A percentile compares a stretch with the other conserved stretches of the same genome.
Evolutionary conservation across 2,888 invertebrate species (phyloP).

Genomic region (Brachyopa scutellaris): DNA sequence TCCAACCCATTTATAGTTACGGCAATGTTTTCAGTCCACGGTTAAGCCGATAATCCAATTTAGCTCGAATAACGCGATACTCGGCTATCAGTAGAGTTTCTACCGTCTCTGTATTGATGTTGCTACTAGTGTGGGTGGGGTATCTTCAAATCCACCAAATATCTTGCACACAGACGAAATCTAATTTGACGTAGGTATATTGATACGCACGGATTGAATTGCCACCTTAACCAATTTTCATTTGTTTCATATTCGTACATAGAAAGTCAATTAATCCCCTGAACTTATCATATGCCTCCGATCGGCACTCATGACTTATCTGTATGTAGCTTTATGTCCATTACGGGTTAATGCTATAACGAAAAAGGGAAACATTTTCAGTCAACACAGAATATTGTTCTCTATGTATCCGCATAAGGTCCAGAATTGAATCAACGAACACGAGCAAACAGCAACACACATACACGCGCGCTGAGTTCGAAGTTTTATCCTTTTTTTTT

Average conservation of each 20-base stretch:
- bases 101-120: too few relatives aligned
- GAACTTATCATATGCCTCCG: background rate
- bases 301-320: constrained; percentile 26
- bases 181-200: background rate
- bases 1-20: too few relatives aligned
- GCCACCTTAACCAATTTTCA: constrained; percentile 10
- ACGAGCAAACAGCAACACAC: constrained; percentile 4
- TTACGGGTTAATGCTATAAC: constrained; percentile 28
- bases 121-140: too few relatives aligned
- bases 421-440: constrained; percentile 11
- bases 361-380: constrained; percentile 38
- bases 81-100: too few relatives aligned
- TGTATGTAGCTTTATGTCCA: constrained; percentile 14
- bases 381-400: constrained; percentile 39
- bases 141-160: background rate
- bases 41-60: too few relatives aligned
- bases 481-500: background rate
- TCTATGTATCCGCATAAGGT: background rate
- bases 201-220: background rate
- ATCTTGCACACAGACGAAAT: background rate
- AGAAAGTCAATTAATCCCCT: constrained; percentile 34
- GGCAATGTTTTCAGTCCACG: too few relatives aligned
- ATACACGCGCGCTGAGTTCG: background rate
- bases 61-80: too few relatives aligned
- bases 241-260: constrained; percentile 35